Conservation (phyloP, 2,888 invertebrate species). For the Drosophila robusta region DNA sequence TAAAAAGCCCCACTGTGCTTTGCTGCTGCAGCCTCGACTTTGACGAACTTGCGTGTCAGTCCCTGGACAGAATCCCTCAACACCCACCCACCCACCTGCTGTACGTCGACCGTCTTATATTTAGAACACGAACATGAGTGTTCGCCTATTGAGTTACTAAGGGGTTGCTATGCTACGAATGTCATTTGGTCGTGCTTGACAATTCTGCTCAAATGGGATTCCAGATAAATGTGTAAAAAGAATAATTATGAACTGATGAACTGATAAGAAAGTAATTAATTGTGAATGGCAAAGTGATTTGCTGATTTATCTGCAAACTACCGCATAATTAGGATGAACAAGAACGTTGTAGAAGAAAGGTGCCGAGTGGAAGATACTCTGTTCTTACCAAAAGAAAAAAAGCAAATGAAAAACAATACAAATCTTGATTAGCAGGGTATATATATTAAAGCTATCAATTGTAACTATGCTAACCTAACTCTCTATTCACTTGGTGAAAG, state of each 20-base stretch:
- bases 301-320: neutral
- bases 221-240: conserved; percentile 3
- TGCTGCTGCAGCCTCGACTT: conserved; percentile 51
- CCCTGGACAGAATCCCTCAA: conserved; percentile 9
- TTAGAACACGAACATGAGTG: conserved; percentile 21
- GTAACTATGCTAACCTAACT: too few relatives aligned
- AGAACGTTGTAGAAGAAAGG: neutral
- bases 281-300: conserved; percentile 2
- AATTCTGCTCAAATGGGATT: neutral
- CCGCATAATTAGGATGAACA: neutral
- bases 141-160: neutral
- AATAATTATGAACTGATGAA: neutral
- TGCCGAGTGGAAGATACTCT: neutral
- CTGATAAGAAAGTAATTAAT: conserved; percentile 14
- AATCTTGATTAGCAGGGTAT: too few relatives aligned
- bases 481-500: too few relatives aligned
- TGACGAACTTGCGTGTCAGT: conserved; percentile 54
- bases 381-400: neutral
- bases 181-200: neutral
- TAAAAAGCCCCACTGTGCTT: conserved; percentile 21
- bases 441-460: too few relatives aligned
- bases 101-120: conserved; percentile 18
- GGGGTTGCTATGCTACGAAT: neutral
- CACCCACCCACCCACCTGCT: neutral
- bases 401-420: too few relatives aligned